Base-by-base conservation (phyloP, 1,140 invertebrate genomes). In the Rhyzopertha dominica region DNA sequence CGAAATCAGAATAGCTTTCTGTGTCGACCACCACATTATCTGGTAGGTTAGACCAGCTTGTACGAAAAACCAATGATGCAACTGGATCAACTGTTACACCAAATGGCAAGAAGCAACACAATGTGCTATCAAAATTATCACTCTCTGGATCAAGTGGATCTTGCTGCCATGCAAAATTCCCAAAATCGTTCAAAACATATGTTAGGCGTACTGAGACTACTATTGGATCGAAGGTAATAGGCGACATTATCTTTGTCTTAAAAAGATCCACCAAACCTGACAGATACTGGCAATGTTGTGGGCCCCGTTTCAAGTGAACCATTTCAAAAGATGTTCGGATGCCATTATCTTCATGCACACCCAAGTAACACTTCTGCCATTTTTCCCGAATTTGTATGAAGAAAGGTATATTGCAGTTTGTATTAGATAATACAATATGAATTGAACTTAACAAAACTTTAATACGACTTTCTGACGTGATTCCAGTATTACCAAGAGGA, bases 1-100 rank as follows among this genome's bases (percentile, higher is more conserved):
- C 82, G 54, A 97, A 82, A 70, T 95, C 89, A 25, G 84, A 86
- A 63, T 90, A 90, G 42, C 78, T 80, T 61, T 90, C 82, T 51
- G 83, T 89, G 61, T 97, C 94, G 1, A 93, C 81, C 19, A 95
- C 81, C 20, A 88, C 78, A 65, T 87, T 84, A 63, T 95, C 92
- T 3, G 82, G 79, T 32, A 96, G 71, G 63, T 82, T 75, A 2
- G 84, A 84, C 94, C 94, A 98, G 5, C 84, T 86, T n/a, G 86
- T 82, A 60, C 83, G 85, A 2, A 96, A 66, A 47, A 84, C 73
- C 18, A 95, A 72, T 67, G 85, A 80, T 31, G 82, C 85, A 45
- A 79, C 74, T 3, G 90, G 88, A 72, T 94, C 90, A 32, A 79
- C 79, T 17, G 79, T 78, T 24, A 87, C 84, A 43, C 90, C 91